Percentiles rank a stretch among this genome's conserved stretches.
phyloP scores from a whole-genome alignment of 1,140 invertebrate species.

The Papilio dardanus region DNA sequence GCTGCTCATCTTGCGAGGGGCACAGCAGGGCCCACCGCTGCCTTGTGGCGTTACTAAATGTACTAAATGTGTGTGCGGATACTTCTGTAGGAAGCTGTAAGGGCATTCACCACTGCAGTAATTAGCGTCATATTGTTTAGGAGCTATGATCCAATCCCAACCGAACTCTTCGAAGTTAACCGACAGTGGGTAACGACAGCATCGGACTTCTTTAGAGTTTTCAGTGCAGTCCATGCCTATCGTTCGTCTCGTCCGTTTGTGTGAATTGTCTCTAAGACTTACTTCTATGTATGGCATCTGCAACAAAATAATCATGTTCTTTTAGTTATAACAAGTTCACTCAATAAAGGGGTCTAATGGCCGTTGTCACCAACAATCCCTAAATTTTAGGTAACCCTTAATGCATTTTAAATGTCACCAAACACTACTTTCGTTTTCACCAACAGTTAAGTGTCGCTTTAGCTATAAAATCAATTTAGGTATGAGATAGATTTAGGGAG shows the following conservation, averaged over 20 bases:
- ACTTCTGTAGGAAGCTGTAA: slow-evolving; percentile 93
- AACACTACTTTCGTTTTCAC: too few species aligned
- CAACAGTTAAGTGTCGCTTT: too few species aligned
- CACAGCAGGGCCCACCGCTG: slow-evolving; percentile 93
- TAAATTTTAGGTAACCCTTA: too few species aligned
- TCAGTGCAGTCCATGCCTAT: slow-evolving; percentile 91
- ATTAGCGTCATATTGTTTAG: slow-evolving; percentile 97
- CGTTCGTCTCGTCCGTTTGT: slow-evolving; percentile 88
- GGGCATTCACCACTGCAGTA: slow-evolving; percentile 98
- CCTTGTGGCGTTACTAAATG: slow-evolving; percentile 87
- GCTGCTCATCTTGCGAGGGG: slow-evolving; percentile 93
- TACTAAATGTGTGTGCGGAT: slow-evolving; percentile 97
- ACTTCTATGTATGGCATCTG: slow-evolving; percentile 94
- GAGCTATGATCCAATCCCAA: slow-evolving; percentile 99
- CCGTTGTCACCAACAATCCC: too few species aligned
- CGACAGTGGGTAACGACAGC: slow-evolving; percentile 95
- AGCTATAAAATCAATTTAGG: too few species aligned
- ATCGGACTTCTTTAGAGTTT: slow-evolving; percentile 89
- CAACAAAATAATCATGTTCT: slow-evolving; percentile 67
- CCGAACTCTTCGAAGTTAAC: slow-evolving; percentile 98
- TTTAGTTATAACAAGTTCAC: too few species aligned
- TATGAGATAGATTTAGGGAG: too few species aligned
- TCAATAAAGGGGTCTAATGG: too few species aligned
- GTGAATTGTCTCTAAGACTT: slow-evolving; percentile 84
- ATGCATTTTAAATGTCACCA: too few species aligned